phyloP scores from a whole-genome alignment of 1,140 invertebrate genomes.

The Trichomalopsis sarcophagae region DNA sequence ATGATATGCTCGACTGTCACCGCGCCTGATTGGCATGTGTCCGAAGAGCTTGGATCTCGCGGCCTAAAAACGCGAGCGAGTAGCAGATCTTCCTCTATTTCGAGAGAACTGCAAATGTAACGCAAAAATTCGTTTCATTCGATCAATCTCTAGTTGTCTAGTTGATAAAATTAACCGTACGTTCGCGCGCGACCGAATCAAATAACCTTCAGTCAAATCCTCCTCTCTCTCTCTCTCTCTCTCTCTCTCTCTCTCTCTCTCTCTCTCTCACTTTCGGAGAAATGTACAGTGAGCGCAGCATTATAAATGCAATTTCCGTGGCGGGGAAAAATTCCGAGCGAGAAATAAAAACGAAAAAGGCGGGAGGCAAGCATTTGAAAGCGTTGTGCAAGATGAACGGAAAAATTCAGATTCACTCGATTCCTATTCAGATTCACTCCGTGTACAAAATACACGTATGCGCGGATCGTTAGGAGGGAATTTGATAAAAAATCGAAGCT shows the following conservation, averaged over 20 bases:
- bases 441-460: not conserved
- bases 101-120: too few species aligned
- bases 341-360: not conserved
- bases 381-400: not conserved
- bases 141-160: not conserved
- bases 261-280: too few species aligned
- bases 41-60: too few species aligned
- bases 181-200: not conserved
- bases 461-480: not conserved
- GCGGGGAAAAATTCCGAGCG: not conserved
- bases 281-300: not conserved
- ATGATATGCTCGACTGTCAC: too few species aligned
- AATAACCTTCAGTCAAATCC: not conserved
- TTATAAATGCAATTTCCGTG: not conserved
- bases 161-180: not conserved
- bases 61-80: too few species aligned
- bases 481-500: conserved; percentile 17
- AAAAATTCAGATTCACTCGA: not conserved
- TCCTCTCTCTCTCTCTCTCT: too few species aligned
- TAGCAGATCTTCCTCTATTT: too few species aligned
- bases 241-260: too few species aligned
- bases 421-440: not conserved
- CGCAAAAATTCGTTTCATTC: not conserved
- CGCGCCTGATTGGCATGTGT: too few species aligned
- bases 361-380: not conserved